These are phyloP conservation scores for Gambusia yucatana DNA, from an alignment of 2,797 vertebrate genomes.

Conservation along the genomic window DNA sequence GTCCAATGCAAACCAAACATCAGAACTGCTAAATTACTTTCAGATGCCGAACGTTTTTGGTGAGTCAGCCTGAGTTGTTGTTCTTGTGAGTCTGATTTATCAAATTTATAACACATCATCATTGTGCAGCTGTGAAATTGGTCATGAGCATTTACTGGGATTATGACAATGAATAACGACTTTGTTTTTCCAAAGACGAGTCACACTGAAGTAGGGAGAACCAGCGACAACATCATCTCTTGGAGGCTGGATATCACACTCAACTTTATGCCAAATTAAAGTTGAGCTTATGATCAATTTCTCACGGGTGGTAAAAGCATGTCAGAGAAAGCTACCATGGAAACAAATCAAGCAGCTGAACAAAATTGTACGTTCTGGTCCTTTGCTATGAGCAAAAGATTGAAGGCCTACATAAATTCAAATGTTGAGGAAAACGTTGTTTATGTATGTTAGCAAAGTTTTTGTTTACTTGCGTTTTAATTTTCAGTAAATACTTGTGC, in stretches of 20 bases:
- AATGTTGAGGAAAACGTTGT: background rate
- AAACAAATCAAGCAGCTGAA: background rate
- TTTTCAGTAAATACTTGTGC: no score
- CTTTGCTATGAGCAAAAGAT: background rate
- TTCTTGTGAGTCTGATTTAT: conserved; percentile 38
- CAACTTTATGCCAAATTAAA: background rate
- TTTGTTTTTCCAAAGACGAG: conserved; percentile 24
- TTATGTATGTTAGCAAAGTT: background rate
- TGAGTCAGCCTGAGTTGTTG: conserved; percentile 15
- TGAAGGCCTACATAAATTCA: background rate
- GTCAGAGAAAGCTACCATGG: background rate
- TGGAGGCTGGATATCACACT: background rate
- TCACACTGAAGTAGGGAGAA: conserved; percentile 24
- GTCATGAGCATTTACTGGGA: conserved; percentile 33
- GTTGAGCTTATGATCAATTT: background rate
- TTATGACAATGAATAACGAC: conserved; percentile 29
- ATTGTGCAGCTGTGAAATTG: conserved; percentile 43
- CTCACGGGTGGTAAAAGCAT: background rate
- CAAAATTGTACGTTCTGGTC: background rate
- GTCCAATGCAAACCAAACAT: conserved; percentile 12
- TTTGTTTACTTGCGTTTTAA: background rate
- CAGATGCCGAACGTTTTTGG: conserved; percentile 43
- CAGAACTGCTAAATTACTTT: conserved; percentile 42
- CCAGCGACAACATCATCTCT: conserved; percentile 7
- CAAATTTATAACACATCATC: conserved; percentile 35